Conservation (phyloP, 2,797 vertebrate species). For the Psittacula echo region DNA sequence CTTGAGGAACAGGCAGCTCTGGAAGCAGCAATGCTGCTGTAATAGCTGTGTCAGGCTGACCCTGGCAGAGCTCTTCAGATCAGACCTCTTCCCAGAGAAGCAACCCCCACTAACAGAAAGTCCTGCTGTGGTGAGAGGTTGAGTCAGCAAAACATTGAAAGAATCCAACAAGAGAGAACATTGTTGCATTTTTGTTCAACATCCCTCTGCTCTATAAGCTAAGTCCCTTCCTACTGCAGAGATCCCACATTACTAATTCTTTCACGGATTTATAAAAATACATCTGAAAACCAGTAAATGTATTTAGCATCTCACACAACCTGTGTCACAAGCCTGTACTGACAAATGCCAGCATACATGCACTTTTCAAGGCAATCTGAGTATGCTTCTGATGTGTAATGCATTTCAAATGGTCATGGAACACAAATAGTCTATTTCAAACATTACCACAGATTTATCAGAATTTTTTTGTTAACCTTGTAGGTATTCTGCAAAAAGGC, state of each 20-base stretch:
- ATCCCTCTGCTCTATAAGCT: background rate
- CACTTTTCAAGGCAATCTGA: background rate
- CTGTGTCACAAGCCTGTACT: background rate
- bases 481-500: background rate
- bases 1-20: background rate
- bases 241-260: background rate
- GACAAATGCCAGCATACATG: background rate
- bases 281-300: background rate
- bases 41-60: background rate
- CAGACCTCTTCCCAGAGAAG: background rate
- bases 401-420: background rate
- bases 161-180: background rate
- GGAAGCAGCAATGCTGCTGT: accelerated
- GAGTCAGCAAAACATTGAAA: background rate
- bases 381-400: background rate
- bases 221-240: background rate
- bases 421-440: background rate
- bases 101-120: background rate
- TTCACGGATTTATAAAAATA: background rate
- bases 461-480: background rate
- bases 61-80: background rate
- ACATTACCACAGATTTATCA: background rate
- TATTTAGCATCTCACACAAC: background rate
- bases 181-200: background rate
- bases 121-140: background rate